phyloP scores from a whole-genome alignment of 2,888 invertebrate genomes.

The Philereme transversata region DNA sequence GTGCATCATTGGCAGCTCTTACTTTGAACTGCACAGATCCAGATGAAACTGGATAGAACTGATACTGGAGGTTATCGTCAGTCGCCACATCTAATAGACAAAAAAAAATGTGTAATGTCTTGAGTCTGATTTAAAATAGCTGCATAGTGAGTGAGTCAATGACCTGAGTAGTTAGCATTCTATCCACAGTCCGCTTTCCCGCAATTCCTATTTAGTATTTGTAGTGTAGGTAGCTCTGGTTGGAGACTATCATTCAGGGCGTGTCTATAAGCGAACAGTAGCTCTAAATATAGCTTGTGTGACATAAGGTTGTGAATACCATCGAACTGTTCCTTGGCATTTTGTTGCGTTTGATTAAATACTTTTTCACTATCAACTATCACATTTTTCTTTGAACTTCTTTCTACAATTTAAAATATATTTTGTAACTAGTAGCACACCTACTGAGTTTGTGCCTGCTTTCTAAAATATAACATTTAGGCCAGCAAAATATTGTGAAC shows the following conservation, averaged over 20 bases:
- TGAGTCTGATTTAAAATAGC: conserved; percentile 32
- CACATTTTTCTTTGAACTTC: no score
- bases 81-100: conserved; percentile 88
- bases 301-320: conserved; percentile 11
- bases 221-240: conserved; percentile 13
- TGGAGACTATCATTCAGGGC: conserved; percentile 50
- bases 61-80: conserved; percentile 92
- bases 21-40: conserved; percentile 91
- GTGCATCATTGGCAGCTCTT: conserved; percentile 92
- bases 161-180: conserved; percentile 45
- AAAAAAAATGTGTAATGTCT: conserved; percentile 23
- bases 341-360: no score
- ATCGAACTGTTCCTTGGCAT: no score
- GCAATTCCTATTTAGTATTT: conserved; percentile 47
- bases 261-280: conserved; percentile 44
- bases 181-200: conserved; percentile 41
- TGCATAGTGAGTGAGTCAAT: conserved; percentile 34
- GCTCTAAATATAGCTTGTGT: conserved; percentile 65
- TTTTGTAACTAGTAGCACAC: no score
- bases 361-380: no score
- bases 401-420: no score
- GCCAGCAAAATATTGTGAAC: no score
- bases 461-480: no score
- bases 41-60: conserved; percentile 89
- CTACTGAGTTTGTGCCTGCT: no score